A percentile compares a stretch with the other conserved stretches of the same genome.
These are phyloP conservation scores for Poicephalus gulielmi DNA, from an alignment of 2,113 vertebrate species.

Conservation along the genomic window DNA sequence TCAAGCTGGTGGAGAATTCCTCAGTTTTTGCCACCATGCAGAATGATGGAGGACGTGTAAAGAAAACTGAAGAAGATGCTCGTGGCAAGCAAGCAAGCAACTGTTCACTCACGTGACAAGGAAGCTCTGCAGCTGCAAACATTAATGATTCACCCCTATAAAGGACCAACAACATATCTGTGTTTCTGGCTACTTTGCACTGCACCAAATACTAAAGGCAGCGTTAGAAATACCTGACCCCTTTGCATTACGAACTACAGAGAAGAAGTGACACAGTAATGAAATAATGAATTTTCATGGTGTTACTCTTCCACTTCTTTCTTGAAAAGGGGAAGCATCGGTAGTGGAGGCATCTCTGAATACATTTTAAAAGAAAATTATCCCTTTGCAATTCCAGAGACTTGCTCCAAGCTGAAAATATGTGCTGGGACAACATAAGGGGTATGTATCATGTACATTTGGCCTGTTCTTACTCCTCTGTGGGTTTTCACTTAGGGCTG, in stretches of 20 bases:
- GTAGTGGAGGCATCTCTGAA: neutral
- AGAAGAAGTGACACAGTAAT: neutral
- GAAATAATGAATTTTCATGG: neutral
- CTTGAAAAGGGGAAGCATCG: neutral
- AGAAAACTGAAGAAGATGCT: neutral
- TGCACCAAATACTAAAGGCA: neutral
- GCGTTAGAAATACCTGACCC: neutral
- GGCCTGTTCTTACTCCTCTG: neutral
- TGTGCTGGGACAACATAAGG: neutral
- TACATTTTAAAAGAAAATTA: neutral
- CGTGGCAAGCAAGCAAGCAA: neutral
- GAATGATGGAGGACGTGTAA: neutral
- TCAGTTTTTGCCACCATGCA: neutral
- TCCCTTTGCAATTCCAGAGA: neutral
- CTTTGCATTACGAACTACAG: rapidly evolving
- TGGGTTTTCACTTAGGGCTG: neutral
- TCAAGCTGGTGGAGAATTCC: neutral
- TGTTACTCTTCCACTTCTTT: neutral
- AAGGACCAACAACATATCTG: neutral
- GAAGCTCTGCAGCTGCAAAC: neutral
- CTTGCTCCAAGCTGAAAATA: neutral
- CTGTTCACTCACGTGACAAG: rapidly evolving
- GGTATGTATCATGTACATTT: neutral
- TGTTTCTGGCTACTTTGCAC: neutral
- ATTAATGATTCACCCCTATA: neutral